Evolutionary conservation across 1,140 invertebrate species (phyloP), one percentile per base, ranked within the genome.

Genomic region (Fopius arisanus): DNA sequence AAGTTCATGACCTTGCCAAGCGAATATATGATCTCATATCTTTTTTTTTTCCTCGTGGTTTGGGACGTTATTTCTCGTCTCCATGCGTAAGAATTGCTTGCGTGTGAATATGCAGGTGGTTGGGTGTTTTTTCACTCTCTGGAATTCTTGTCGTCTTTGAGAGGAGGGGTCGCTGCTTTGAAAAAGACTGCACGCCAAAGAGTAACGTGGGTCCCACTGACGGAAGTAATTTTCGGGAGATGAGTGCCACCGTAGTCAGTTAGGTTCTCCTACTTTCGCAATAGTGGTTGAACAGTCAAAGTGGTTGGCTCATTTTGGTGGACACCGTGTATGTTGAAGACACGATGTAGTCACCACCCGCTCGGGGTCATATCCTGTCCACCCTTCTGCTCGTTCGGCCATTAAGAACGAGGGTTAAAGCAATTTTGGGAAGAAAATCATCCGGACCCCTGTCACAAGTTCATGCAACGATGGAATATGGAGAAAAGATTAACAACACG

Each of bases 251-350:
- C 43, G 43, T 78, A 62, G 73, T 54, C 74, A 48, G 43, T 48
- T 12, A 48, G 67, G 75, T 77, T 75, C 68, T 78, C 74, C 37
- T 7, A 68, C 37, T 68, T 67, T 83, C 84, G 83, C 79, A 84
- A 86, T 87, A 86, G 83, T 86, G 86, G 81, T 84, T 86, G 83
- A 86, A 85, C 86, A 83, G 86, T 87, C 86, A 88, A 88, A 87
- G 86, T 85, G 84, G 62, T 12, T 54, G 84, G 81, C 82, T 87
- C 82, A 84, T 86, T 87, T 88, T 70, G 82, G 80, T 76, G 73
- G 76, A 70, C 73, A 81, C 78, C 77, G 74, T 77, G 77, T 75
- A 75, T 74, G 77, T 83, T 78, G 81, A 80, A 82, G 77, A 80
- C 77, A 73, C 72, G 65, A 40, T 54, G 40, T 41, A 66, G 67